These are phyloP conservation scores for Cyphomyrus discorhynchus DNA, from an alignment of 2,113 vertebrate species.

Conservation along the genomic window DNA sequence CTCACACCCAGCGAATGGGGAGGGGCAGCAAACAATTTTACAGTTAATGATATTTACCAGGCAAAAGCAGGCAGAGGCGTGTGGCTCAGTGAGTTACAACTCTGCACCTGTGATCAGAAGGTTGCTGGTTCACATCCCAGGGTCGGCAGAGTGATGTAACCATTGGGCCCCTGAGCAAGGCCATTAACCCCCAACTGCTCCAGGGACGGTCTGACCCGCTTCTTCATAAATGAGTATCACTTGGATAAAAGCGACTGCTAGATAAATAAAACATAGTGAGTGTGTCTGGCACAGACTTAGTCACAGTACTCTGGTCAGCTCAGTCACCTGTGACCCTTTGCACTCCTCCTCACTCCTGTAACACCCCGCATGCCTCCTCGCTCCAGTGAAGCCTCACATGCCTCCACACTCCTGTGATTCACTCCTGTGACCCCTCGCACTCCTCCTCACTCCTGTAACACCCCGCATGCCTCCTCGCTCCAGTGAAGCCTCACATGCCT, in stretches of 20 bases:
- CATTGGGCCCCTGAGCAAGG: neutral
- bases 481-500: neutral
- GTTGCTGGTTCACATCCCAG: neutral
- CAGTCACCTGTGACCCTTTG: neutral
- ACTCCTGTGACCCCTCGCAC: neutral
- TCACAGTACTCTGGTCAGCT: neutral
- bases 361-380: no score
- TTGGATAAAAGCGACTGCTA: neutral
- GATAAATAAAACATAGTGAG: neutral
- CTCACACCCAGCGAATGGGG: neutral
- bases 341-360: neutral
- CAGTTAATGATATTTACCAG: neutral
- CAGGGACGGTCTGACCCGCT: neutral
- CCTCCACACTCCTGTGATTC: neutral
- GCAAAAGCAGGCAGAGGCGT: neutral
- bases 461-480: neutral
- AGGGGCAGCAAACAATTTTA: neutral
- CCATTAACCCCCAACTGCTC: neutral
- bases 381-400: neutral
- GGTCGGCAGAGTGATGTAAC: neutral
- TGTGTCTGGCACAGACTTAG: neutral
- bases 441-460: neutral
- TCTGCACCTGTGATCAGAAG: neutral
- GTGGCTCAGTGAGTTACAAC: neutral
- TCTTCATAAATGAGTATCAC: neutral